Conservation (phyloP, 2,888 invertebrate species). For the Ametastegia equiseti region DNA sequence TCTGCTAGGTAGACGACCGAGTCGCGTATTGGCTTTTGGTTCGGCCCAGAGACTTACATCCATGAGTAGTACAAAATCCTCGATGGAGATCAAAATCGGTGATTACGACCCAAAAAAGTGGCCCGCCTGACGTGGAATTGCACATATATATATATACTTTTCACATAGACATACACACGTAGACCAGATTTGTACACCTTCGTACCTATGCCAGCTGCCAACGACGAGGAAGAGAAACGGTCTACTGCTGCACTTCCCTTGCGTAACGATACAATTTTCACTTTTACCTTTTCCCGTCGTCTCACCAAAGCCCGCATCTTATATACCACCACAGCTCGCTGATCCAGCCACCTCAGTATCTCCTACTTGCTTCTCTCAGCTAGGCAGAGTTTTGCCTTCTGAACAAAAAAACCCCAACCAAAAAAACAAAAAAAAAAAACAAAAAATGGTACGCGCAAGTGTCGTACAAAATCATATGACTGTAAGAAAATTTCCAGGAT, state of each 20-base stretch:
- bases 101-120: no score
- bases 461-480: background rate
- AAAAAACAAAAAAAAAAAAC: no score
- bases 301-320: slow-evolving; percentile 13
- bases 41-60: no score
- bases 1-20: no score
- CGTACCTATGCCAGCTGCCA: background rate
- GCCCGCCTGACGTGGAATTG: no score
- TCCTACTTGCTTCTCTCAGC: no score
- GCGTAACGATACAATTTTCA: slow-evolving; percentile 47
- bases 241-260: slow-evolving; percentile 33
- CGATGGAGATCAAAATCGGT: no score
- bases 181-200: background rate
- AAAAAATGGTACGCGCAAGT: no score
- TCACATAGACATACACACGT: background rate
- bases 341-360: background rate
- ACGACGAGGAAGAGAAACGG: slow-evolving; percentile 38
- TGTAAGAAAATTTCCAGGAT: background rate
- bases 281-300: slow-evolving; percentile 43
- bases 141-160: background rate
- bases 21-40: no score
- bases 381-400: no score
- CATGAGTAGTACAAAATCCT: no score
- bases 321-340: background rate
- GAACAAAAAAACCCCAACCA: no score